A percentile compares a stretch with the other conserved stretches of the same genome.
These are phyloP conservation scores for Pseudolaguvia tuberculata DNA, from an alignment of 2,113 vertebrate genomes.

Conservation along the genomic window DNA sequence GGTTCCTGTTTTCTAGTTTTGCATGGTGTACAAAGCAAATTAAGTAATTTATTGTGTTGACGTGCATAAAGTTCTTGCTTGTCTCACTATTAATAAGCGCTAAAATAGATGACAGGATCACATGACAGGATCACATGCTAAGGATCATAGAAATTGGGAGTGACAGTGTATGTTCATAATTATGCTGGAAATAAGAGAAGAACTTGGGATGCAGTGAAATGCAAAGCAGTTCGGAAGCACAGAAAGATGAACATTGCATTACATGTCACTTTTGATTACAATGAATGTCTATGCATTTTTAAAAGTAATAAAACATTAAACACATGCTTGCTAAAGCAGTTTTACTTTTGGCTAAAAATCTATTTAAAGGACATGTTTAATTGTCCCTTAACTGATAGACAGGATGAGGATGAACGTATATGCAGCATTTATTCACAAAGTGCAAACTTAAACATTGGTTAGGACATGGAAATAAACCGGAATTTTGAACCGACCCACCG, in stretches of 20 bases:
- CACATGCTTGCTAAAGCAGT: neutral
- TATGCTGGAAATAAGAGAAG: slow-evolving; percentile 2
- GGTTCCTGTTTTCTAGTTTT: neutral
- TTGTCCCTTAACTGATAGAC: too few relatives aligned
- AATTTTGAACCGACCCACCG: too few relatives aligned
- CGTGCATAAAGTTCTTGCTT: neutral
- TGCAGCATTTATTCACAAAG: too few relatives aligned
- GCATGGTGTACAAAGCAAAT: neutral
- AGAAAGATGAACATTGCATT: neutral
- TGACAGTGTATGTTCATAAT: neutral
- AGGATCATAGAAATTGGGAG: neutral
- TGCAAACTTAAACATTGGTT: too few relatives aligned
- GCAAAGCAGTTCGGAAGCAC: neutral
- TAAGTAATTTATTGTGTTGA: neutral
- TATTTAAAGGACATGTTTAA: neutral
- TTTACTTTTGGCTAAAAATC: neutral
- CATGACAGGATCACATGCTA: slow-evolving; percentile 1
- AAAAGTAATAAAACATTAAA: slow-evolving; percentile 6
- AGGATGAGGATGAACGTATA: too few relatives aligned
- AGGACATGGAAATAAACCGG: too few relatives aligned
- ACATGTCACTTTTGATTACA: slow-evolving; percentile 1
- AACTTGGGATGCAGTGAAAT: neutral
- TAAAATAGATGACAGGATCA: neutral
- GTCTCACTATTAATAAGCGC: neutral
- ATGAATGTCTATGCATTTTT: neutral